Percentiles rank a stretch among this genome's conserved stretches.
Conservation (phyloP, 1,140 invertebrate species). For the Ladona fulva region DNA sequence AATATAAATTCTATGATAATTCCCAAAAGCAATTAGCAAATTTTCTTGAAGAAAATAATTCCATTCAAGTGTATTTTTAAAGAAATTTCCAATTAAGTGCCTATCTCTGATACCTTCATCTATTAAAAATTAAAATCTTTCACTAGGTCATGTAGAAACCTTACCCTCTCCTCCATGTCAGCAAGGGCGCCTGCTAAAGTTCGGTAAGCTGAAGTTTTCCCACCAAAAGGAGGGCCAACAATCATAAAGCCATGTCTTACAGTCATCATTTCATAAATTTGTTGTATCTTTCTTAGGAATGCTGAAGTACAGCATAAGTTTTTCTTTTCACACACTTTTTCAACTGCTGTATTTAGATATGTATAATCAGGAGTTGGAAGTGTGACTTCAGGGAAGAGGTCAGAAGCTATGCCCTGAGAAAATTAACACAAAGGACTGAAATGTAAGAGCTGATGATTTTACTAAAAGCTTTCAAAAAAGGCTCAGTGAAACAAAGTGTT, state of each 20-base stretch:
- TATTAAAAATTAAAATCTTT: background rate
- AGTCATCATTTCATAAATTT: constrained; percentile 94
- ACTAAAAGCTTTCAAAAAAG: too few species aligned
- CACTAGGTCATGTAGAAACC: background rate
- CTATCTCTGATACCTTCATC: background rate
- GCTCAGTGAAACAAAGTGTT: too few species aligned
- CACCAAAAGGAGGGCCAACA: constrained; percentile 84
- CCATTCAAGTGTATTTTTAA: too few species aligned
- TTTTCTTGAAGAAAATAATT: too few species aligned
- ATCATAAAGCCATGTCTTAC: constrained; percentile 84
- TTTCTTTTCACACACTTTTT: constrained; percentile 53
- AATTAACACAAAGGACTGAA: too few species aligned
- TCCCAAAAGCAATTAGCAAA: too few species aligned
- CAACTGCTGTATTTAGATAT: constrained; percentile 48
- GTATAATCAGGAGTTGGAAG: constrained; percentile 67
- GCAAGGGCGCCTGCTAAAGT: constrained; percentile 68
- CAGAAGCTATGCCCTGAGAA: constrained; percentile 76
- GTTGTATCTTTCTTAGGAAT: constrained; percentile 84
- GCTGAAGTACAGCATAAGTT: constrained; percentile 76
- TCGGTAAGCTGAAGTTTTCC: constrained; percentile 70
- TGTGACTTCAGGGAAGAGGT: constrained; percentile 75
- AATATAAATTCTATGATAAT: too few species aligned
- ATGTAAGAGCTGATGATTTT: too few species aligned
- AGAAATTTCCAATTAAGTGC: too few species aligned
- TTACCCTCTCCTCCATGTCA: constrained; percentile 69